Conservation (phyloP, 1,140 invertebrate species). For the Anastrepha obliqua region DNA sequence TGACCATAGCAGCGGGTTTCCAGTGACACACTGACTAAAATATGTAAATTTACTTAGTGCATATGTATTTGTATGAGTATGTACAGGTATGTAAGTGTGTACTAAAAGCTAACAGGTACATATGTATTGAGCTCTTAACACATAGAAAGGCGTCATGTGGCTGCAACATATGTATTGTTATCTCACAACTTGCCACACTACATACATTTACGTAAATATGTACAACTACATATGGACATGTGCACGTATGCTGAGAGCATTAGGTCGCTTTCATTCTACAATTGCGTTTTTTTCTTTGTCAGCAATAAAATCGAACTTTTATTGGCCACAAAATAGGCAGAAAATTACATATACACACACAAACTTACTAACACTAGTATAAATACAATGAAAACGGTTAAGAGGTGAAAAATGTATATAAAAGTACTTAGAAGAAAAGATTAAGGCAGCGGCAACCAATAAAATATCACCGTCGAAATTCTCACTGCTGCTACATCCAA, state of each 20-base stretch:
- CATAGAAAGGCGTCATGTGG: neutral
- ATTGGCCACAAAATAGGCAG: constrained; percentile 17
- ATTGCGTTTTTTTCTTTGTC: neutral
- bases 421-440: neutral
- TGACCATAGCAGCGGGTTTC: neutral
- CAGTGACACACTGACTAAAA: neutral
- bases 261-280: neutral
- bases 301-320: constrained; percentile 51
- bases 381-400: neutral
- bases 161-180: neutral
- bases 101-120: neutral
- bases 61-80: too few relatives aligned
- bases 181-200: neutral
- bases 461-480: neutral
- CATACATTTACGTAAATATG: neutral
- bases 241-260: neutral
- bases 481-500: neutral
- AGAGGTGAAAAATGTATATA: constrained; percentile 20
- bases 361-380: neutral
- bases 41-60: neutral
- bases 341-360: neutral
- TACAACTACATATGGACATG: too few relatives aligned
- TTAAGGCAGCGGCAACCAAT: neutral
- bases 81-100: too few relatives aligned
- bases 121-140: neutral